Conservation (phyloP, 2,113 vertebrate genomes). For the Falco punctatus region DNA sequence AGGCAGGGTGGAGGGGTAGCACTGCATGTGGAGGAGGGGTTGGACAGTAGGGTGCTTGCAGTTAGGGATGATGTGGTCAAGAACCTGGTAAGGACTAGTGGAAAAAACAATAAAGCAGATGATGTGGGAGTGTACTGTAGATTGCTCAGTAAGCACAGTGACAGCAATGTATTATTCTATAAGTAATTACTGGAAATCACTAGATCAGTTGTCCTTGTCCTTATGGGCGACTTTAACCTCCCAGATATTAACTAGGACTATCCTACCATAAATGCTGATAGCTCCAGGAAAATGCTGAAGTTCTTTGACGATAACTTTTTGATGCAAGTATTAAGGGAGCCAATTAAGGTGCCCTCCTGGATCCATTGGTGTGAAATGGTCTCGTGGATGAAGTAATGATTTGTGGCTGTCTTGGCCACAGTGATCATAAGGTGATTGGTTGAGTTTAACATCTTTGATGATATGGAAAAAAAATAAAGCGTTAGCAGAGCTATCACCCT, state of each 20-base stretch:
- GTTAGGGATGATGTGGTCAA: not conserved
- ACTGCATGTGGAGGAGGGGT: not conserved
- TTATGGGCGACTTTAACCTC: not conserved
- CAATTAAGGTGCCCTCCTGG: not conserved
- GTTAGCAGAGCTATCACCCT: not conserved
- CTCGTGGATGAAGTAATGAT: not conserved
- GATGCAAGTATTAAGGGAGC: not conserved
- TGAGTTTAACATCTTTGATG: not conserved
- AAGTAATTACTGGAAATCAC: not conserved
- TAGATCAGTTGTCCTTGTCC: accelerated
- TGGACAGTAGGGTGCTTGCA: accelerated
- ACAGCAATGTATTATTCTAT: not conserved
- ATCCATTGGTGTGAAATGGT: not conserved
- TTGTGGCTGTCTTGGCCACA: not conserved
- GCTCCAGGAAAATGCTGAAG: not conserved
- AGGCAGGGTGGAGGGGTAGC: not conserved
- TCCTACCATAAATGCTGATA: not conserved
- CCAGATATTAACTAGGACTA: not conserved
- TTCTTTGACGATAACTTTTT: not conserved
- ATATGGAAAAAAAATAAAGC: not conserved
- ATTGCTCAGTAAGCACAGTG: accelerated
- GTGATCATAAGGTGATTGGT: not conserved
- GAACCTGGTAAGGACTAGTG: not conserved
- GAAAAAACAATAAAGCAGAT: not conserved
- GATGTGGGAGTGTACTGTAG: not conserved